A percentile compares a stretch with the other conserved stretches of the same genome.
Conservation (phyloP, 2,888 invertebrate genomes). For the Nudaria mundana region DNA sequence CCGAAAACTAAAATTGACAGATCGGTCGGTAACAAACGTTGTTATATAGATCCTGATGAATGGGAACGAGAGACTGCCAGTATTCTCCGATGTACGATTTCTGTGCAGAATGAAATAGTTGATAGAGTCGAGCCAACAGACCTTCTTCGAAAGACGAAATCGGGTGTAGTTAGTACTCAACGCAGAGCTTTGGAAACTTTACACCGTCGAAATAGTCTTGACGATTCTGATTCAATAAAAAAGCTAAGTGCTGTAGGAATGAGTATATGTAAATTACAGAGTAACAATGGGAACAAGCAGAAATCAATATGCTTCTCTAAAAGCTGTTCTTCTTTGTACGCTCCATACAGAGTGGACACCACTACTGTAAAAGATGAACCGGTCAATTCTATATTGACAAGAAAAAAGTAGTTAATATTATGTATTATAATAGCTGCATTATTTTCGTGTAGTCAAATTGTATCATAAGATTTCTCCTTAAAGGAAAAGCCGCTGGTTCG, state of each 20-base stretch:
- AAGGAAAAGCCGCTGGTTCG: too few relatives aligned
- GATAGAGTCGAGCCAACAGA: conserved; percentile 47
- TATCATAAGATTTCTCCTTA: too few relatives aligned
- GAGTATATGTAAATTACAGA: conserved; percentile 66
- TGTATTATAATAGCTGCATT: too few relatives aligned
- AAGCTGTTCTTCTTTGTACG: conserved; percentile 65
- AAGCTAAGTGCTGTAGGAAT: conserved; percentile 70
- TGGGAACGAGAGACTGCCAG: conserved; percentile 82
- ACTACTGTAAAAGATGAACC: conserved; percentile 59
- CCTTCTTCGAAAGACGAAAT: conserved; percentile 58
- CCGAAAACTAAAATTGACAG: conserved; percentile 65
- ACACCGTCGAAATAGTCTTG: conserved; percentile 47
- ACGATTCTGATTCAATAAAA: conserved; percentile 59
- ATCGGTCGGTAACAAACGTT: conserved; percentile 78
- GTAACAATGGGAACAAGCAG: conserved; percentile 55
- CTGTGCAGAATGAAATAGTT: conserved; percentile 65
- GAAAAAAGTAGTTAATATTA: too few relatives aligned
- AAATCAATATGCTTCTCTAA: conserved; percentile 65
- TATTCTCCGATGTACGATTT: conserved; percentile 72
- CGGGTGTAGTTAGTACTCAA: conserved; percentile 45
- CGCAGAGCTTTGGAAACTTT: conserved; percentile 47
- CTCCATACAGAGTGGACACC: conserved; percentile 62
- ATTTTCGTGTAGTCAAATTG: too few relatives aligned
- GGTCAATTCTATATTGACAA: conserved; percentile 35
- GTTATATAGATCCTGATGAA: conserved; percentile 74